Evolutionary conservation across 2,888 invertebrate species (phyloP), one percentile per base, ranked within the genome.

Genomic region (Plemyria rubiginata): DNA sequence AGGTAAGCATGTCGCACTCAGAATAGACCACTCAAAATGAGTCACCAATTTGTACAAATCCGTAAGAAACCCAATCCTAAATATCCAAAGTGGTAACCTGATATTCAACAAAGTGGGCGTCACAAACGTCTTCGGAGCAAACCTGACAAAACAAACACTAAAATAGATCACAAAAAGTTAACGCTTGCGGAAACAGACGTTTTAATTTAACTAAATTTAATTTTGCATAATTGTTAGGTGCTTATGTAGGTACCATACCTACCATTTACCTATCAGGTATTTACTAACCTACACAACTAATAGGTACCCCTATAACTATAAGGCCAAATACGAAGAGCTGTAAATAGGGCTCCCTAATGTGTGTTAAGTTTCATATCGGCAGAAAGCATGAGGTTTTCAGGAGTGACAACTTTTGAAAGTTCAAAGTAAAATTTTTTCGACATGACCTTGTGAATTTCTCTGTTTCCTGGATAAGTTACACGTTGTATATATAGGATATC

Each of bases 131-230:
- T 77, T 77, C 70, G 64, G 73, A 71, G 70, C 68, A 75, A 85
- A 82, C 81, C 90, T 91, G 90, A 88, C 84, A 91, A 89, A 92
- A 91, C 90, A 92, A 90, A 90, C 86, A 90, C 73, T 72, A 75
- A 80, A 80, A 80, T 78, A 76, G 80, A 75, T 64, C 62, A 77
- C 75, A 82, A 85, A 81, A 82, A 81, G 79, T 73, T 75, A 65
- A 68, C 67, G 55, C 68, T 60, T 67, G 63, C 69, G 76, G 73
- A 76, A 73, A 70, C 65, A 51, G 54, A 63, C 54, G 11, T 13
- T 52, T 53, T 45, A 11, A 56, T 52, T 53, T 45, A 11, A 56
- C 38, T 40, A 41, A 41, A 41, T 13, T 38, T 11, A 38, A 11
- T 9, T 38, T 38, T 38, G 32, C 32, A 4, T 4, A 32, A 38